Evolutionary conservation across 2,113 vertebrate species (phyloP), one percentile per base, ranked within the genome.

Genomic region (Gadus macrocephalus): DNA sequence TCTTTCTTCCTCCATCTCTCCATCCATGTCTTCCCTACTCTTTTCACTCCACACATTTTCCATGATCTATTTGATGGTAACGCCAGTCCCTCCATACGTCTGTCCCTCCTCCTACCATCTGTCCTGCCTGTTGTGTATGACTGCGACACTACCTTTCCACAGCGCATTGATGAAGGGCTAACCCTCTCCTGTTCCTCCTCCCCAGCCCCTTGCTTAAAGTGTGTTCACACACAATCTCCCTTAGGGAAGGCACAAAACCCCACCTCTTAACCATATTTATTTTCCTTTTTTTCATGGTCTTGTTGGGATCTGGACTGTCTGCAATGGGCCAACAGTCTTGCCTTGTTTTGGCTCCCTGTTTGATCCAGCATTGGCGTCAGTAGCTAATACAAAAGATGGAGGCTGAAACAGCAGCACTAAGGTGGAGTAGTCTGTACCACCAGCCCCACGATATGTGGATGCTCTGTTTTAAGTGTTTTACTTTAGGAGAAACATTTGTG

Each of bases 1-100:
- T 27, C 19, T 66, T 2, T 66, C 31, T 35, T 7, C 31, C 3
- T 35, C 31, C 35, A 58, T 58, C 55, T 17, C 3, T 58, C 2
- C 61, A 59, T 64, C 62, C 64, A 28, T 49, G 17, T 42, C 3
- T 35, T 35, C 6, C 31, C 31, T 49, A 11, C 19, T 27, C 19
- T 68, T 60, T 69, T 70, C 74, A 71, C 72, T 73, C 64, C 77
- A 86, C 84, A 83, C 83, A 78, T 84, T 25, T 62, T 7, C 31
- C 31, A 35, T 35, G 31, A 35, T 35, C 31, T 35, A 35, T 49
- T 49, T 49, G 42, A 14, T 14, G 9, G 12, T 9, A 2, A 49
- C 60, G 11, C 11, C 15, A 35, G 31, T 4, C 58, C 20, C 12
- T 22, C 5, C 0, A 25, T 20, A 22, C 20, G 16, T 38, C 38